phyloP scores from a whole-genome alignment of 2,797 vertebrate species.

The Nannoperca obscura region DNA sequence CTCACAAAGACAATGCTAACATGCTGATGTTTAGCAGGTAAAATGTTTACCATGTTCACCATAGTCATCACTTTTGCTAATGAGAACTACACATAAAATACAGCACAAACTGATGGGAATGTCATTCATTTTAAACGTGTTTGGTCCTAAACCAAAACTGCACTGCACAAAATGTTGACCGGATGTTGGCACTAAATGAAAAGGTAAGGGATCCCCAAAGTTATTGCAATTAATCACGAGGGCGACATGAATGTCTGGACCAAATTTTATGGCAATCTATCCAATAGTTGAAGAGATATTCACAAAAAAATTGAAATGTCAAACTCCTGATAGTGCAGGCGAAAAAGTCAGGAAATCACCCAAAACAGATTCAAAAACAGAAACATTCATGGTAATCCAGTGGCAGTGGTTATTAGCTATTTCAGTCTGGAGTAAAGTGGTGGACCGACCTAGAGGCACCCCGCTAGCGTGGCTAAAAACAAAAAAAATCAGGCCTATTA shows the following conservation, averaged over 20 bases:
- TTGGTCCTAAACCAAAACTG: background rate
- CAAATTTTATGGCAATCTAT: background rate
- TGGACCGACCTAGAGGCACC: background rate
- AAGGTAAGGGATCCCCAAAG: background rate
- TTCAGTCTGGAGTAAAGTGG: background rate
- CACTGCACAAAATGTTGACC: too few relatives aligned
- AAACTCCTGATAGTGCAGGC: background rate
- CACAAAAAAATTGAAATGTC: background rate
- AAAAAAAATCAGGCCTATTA: background rate
- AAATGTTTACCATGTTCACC: background rate
- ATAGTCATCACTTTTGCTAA: background rate
- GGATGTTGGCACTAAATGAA: background rate
- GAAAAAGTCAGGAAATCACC: background rate
- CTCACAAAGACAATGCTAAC: background rate
- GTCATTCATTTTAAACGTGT: background rate
- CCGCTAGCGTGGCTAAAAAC: background rate
- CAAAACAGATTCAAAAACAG: background rate
- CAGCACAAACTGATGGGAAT: background rate
- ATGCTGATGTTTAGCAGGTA: background rate
- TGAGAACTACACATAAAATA: background rate
- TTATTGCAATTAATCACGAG: background rate
- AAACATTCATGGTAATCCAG: background rate
- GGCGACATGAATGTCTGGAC: background rate
- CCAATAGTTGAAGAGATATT: background rate
- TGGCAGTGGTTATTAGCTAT: background rate